A percentile compares a stretch with the other conserved stretches of the same genome.
Evolutionary conservation across 2,797 vertebrate genomes (phyloP).

Genomic region (Molothrus ater): DNA sequence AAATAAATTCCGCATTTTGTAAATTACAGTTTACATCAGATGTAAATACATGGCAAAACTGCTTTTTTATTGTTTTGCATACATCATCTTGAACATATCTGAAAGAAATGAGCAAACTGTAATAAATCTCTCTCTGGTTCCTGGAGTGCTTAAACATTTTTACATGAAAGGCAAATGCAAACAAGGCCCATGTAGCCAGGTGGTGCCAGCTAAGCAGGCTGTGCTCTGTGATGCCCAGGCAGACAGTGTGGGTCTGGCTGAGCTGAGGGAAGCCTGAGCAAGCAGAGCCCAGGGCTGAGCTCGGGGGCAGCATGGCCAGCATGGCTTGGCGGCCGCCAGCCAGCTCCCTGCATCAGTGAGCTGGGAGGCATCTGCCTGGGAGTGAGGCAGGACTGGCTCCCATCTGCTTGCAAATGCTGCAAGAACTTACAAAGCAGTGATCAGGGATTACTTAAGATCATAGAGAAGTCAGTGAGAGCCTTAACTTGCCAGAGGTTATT

Average conservation of each 20-base stretch:
- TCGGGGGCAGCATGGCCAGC: rapidly evolving
- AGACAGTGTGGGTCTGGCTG: rapidly evolving
- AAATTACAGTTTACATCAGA: neutral
- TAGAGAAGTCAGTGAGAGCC: neutral
- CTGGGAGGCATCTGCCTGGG: neutral
- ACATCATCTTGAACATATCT: neutral
- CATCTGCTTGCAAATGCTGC: neutral
- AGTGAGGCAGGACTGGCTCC: neutral
- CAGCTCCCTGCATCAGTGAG: neutral
- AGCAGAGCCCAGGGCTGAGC: neutral
- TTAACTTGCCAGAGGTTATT: neutral
- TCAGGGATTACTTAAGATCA: neutral
- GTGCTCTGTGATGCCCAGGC: neutral
- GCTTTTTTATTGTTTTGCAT: neutral
- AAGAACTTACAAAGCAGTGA: neutral
- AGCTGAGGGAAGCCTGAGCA: neutral
- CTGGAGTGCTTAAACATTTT: neutral
- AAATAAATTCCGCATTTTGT: neutral
- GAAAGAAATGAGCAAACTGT: neutral
- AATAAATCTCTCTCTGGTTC: neutral
- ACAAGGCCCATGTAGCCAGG: neutral
- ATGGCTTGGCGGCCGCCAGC: neutral
- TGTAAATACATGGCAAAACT: neutral
- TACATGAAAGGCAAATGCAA: neutral
- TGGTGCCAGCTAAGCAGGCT: neutral